Conservation (phyloP, 2,797 vertebrate genomes). For the Lates japonicus region DNA sequence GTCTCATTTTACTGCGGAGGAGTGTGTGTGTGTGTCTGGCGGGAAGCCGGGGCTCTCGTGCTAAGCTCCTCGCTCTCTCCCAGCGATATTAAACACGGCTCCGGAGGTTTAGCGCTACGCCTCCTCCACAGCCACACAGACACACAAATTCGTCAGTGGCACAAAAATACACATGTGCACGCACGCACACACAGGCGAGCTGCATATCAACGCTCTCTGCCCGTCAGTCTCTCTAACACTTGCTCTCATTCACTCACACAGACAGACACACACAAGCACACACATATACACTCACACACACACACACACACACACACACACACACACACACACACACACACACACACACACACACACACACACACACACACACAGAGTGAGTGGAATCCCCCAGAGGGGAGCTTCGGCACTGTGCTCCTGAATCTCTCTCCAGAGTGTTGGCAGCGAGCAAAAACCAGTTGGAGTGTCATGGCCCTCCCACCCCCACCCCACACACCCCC, state of each 20-base stretch:
- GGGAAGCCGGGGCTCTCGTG: slow-evolving; percentile 80
- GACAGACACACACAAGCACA: slow-evolving; percentile 17
- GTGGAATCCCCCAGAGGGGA: slow-evolving; percentile 80
- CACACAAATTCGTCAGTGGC: slow-evolving; percentile 9
- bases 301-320: no score
- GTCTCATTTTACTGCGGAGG: slow-evolving; percentile 83
- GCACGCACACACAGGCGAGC: slow-evolving; percentile 39
- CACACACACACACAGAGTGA: slow-evolving; percentile 39
- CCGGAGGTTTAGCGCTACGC: slow-evolving; percentile 80
- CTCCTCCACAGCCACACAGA: no score
- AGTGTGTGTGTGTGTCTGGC: slow-evolving; percentile 69
- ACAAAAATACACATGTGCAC: slow-evolving; percentile 13
- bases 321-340: no score
- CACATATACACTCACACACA: slow-evolving; percentile 44
- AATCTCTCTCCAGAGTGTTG: slow-evolving; percentile 79
- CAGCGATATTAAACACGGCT: slow-evolving; percentile 87
- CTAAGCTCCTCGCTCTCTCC: slow-evolving; percentile 83
- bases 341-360: no score
- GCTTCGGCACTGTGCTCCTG: slow-evolving; percentile 74
- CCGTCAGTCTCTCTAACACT: slow-evolving; percentile 73
- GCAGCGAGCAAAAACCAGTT: slow-evolving; percentile 76
- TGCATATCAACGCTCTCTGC: slow-evolving; percentile 73
- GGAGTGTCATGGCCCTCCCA: slow-evolving; percentile 43
- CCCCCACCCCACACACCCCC: background rate
- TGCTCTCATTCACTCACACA: slow-evolving; percentile 62